phyloP scores from a whole-genome alignment of 1,140 invertebrate genomes.

The Arctopsyche grandis region DNA sequence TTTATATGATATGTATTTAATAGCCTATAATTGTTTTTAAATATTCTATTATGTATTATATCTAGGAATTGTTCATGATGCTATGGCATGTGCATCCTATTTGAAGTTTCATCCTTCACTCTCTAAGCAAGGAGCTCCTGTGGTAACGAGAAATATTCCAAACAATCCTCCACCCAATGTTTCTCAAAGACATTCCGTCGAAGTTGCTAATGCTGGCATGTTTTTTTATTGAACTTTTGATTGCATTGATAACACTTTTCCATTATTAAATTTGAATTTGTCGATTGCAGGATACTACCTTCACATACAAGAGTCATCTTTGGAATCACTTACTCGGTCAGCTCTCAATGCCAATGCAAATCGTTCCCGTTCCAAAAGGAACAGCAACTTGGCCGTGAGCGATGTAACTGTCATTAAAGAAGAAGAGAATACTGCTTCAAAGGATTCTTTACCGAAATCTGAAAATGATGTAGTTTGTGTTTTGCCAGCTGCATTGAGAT shows the following conservation, averaged over 20 bases:
- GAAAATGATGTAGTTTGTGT: conserved; percentile 70
- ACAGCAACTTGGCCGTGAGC: conserved; percentile 37
- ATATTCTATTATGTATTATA: neutral
- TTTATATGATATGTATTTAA: conserved; percentile 10
- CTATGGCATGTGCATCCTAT: conserved; percentile 96
- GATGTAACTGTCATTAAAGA: conserved; percentile 64
- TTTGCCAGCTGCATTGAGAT: conserved; percentile 86
- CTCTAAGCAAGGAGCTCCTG: conserved; percentile 81
- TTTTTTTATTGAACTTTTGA: conserved; percentile 11
- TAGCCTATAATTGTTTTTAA: neutral
- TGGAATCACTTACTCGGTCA: conserved; percentile 79
- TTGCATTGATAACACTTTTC: conserved; percentile 26
- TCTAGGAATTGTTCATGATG: conserved; percentile 90
- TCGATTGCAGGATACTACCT: conserved; percentile 71
- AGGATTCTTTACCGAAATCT: conserved; percentile 53
- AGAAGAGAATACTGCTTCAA: conserved; percentile 66
- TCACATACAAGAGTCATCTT: conserved; percentile 80
- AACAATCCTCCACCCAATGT: conserved; percentile 69
- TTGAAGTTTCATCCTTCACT: conserved; percentile 93
- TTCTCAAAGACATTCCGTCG: conserved; percentile 85
- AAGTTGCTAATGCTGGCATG: conserved; percentile 79
- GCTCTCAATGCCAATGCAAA: conserved; percentile 77
- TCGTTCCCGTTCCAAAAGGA: conserved; percentile 69
- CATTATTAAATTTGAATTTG: neutral
- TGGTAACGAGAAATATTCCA: conserved; percentile 67